Conservation (phyloP, 1,140 invertebrate genomes). For the Drosophila takahashii region DNA sequence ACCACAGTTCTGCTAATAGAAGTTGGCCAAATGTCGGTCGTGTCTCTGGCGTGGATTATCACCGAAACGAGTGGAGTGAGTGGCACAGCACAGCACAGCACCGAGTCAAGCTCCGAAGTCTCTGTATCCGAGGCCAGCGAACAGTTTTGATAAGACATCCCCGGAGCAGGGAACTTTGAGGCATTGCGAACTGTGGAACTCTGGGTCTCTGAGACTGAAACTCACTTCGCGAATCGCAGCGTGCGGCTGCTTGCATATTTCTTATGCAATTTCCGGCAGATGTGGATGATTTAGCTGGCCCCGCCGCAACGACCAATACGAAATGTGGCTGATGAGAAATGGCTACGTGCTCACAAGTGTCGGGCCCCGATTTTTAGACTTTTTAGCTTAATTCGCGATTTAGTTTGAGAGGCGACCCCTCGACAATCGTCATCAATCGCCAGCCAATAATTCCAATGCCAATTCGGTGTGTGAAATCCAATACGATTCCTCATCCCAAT, state of each 20-base stretch:
- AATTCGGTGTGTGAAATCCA: slow-evolving; percentile 27
- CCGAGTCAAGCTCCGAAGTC: slow-evolving; percentile 4
- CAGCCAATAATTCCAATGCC: slow-evolving; percentile 16
- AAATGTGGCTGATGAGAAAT: slow-evolving; percentile 60
- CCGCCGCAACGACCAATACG: slow-evolving; percentile 26
- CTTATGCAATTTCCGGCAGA: slow-evolving; percentile 83
- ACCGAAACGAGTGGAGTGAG: slow-evolving; percentile 36
- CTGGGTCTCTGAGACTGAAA: slow-evolving; percentile 7
- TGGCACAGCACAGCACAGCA: slow-evolving; percentile 26
- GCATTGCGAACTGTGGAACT: slow-evolving; percentile 1
- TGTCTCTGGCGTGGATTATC: slow-evolving; percentile 70
- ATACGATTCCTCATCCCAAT: slow-evolving; percentile 19
- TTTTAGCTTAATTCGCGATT: neutral
- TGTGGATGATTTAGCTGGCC: slow-evolving; percentile 73
- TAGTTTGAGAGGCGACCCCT: slow-evolving; percentile 4
- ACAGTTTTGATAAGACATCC: slow-evolving; percentile 52
- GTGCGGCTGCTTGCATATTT: slow-evolving; percentile 70
- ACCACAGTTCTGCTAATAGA: slow-evolving; percentile 49
- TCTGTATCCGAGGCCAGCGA: slow-evolving; percentile 27
- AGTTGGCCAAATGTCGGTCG: slow-evolving; percentile 76
- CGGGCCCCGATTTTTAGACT: slow-evolving; percentile 11
- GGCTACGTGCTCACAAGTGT: slow-evolving; percentile 58
- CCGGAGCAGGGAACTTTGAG: slow-evolving; percentile 10
- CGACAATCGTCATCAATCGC: slow-evolving; percentile 34
- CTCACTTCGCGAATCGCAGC: slow-evolving; percentile 49